Percentiles rank a stretch among this genome's conserved stretches.
Conservation (phyloP, 2,888 invertebrate species). For the Lasioglossum marginatum region DNA sequence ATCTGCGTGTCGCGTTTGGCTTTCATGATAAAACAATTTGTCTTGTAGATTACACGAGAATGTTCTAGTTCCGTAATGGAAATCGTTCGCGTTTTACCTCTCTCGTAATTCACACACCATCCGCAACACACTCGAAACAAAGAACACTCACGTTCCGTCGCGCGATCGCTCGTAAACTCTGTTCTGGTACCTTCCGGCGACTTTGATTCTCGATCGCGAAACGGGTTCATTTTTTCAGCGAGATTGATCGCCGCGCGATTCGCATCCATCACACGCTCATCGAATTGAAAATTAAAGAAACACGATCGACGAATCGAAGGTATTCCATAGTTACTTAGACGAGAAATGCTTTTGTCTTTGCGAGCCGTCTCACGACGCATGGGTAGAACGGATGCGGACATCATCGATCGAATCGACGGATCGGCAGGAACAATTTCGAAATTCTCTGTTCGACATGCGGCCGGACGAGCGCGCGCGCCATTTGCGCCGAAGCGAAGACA, state of each 20-base stretch:
- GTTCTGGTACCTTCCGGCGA: constrained; percentile 38
- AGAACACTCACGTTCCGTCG: constrained; percentile 46
- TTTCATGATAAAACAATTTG: constrained; percentile 66
- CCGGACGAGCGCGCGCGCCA: constrained; percentile 67
- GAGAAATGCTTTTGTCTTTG: constrained; percentile 64
- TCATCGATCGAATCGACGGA: constrained; percentile 12
- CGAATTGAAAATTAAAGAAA: constrained; percentile 48
- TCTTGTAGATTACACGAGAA: constrained; percentile 69
- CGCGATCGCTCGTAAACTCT: constrained; percentile 51
- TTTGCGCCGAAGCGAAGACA: constrained; percentile 70
- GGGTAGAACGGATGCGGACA: background rate
- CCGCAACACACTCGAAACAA: background rate
- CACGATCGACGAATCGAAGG: constrained; percentile 63
- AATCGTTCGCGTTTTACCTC: constrained; percentile 62
- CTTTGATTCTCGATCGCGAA: constrained; percentile 40
- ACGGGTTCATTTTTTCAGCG: constrained; percentile 46
- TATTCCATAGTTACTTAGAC: constrained; percentile 67
- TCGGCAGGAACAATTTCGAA: constrained; percentile 56
- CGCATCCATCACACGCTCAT: constrained; percentile 59
- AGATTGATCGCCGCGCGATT: constrained; percentile 44
- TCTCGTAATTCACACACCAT: constrained; percentile 59
- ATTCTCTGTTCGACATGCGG: constrained; percentile 74
- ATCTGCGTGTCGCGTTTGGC: constrained; percentile 65
- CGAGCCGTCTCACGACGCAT: constrained; percentile 52
- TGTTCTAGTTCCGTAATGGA: constrained; percentile 52